phyloP scores from a whole-genome alignment of 2,113 vertebrate genomes.

The Cisticola juncidis region DNA sequence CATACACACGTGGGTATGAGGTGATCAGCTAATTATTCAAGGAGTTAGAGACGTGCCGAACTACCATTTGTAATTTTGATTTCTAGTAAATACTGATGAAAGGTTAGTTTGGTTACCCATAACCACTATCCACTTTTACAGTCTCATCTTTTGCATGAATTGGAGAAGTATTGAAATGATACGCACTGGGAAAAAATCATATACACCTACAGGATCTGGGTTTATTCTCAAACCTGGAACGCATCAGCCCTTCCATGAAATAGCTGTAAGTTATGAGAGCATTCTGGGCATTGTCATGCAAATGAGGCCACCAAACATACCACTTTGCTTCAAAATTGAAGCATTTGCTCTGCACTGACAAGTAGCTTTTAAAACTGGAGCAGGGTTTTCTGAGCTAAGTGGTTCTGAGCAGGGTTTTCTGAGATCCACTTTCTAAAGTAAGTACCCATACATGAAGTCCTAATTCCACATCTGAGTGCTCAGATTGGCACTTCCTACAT shows the following conservation, averaged over 20 bases:
- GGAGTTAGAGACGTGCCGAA: conserved; percentile 3
- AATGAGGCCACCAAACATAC: conserved; percentile 54
- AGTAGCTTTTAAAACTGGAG: conserved; percentile 60
- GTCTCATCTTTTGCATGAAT: not conserved
- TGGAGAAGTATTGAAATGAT: not conserved
- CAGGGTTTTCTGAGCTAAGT: conserved; percentile 42
- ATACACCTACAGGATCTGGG: not conserved
- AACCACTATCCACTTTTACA: not conserved
- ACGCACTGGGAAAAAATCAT: not conserved
- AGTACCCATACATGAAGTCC: not conserved
- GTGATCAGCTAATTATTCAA: conserved; percentile 75
- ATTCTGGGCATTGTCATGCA: conserved; percentile 69
- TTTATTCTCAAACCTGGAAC: conserved; percentile 48
- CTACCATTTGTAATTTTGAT: not conserved
- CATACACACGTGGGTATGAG: conserved; percentile 18
- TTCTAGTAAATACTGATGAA: not conserved
- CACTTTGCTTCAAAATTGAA: conserved; percentile 63
- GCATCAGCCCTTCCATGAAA: conserved; percentile 45
- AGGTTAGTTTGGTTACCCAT: not conserved
- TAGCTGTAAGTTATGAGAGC: conserved; percentile 52
- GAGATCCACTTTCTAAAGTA: conserved; percentile 38
- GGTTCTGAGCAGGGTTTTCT: too few species aligned
- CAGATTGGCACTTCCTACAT: not conserved
- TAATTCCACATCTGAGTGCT: conserved; percentile 32
- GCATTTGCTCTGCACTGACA: conserved; percentile 28